Evolutionary conservation across 1,140 invertebrate species (phyloP), one percentile per base, ranked within the genome.

Genomic region (Cotesia vestalis): DNA sequence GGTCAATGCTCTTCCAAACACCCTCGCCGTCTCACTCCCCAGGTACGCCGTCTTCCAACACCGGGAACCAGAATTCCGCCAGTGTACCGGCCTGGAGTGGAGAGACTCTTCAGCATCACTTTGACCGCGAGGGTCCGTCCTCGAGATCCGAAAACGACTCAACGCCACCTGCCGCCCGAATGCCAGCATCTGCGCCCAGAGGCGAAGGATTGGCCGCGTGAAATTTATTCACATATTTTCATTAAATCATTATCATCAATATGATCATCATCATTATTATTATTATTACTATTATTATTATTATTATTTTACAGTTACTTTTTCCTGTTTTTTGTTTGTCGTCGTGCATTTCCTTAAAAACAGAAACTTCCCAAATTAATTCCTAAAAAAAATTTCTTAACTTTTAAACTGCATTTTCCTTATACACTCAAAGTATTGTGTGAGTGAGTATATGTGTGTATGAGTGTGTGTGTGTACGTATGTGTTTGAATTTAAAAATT

Each of bases 191-290:
- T 8, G 75, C 87, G 4, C 78, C 86, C 0, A 79, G 87, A 55
- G 86, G 88, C n/a, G 88, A 89, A 73, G 88, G 88, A 8, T 71
- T 89, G 38, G 88, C 88, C 14, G 88, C 88, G 76, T 87, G 79
- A 84, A 81, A 62, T 67, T 61, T 34, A 67, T 4, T 64, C 36
- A 34, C 40, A 51, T 27, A 34, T 38, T 38, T 17, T 55, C 20
- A 20, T 35, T 53, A 20, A 51, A 27, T 27, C 6, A n/a, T 27
- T 27, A 27, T 27, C 27, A 27, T 27, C 1, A 27, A 27, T 27
- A 27, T 27, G 27, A 3, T 27, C 63, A 27, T 69, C 36, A 14
- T 60, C 1, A 38, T 60, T 14, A 34, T 57, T 12, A 17, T 9
- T 27, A 27, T 60, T 55, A 20, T n/a, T 8, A 60, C 27, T 17